Evolutionary conservation across 2,888 invertebrate genomes (phyloP), one percentile per base, ranked within the genome.

Genomic region (Bombylius major): DNA sequence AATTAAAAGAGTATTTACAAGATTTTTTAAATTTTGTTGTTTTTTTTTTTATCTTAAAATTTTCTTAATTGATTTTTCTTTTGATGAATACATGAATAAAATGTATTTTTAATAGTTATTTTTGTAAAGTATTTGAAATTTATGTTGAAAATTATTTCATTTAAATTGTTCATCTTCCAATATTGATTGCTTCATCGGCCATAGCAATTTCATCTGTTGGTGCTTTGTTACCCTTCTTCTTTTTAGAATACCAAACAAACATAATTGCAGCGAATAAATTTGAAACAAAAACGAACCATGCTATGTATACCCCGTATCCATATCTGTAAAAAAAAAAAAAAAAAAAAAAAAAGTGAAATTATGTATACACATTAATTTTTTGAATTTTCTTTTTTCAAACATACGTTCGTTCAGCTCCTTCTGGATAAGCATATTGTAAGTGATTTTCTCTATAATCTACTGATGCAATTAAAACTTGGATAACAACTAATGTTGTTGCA

Each of bases 121-220:
- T 1, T 23, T 23, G 23, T 23, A 23, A 23, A 23, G 23, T 23
- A 23, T 23, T 23, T 23, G 23, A 23, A 23, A 23, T 23, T 23
- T 23, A 23, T 23, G 3, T 23, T 23, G 23, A 23, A 23, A 23
- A 23, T 23, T 23, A 46, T 46, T 46, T 4, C 13, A 23, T 13
- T 6, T 39, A 36, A 9, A 46, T 42, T 36, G n/a, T 56, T 69
- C 65, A 82, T 80, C 82, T 80, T 64, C 82, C 82, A 60, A 91
- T 86, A 67, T 87, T 87, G 47, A 87, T 86, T 0, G 89, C 88
- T 66, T 90, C 90, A 65, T 92, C 90, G 6, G 87, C 89, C 82
- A 87, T 84, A 1, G 86, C 89, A 47, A 88, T 77, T 67, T 89
- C 87, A 61, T 87, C 87, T n/a, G 82, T 85, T 5, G 86, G 86